Conservation (phyloP, 2,888 invertebrate genomes). For the Platypus cylindrus region DNA sequence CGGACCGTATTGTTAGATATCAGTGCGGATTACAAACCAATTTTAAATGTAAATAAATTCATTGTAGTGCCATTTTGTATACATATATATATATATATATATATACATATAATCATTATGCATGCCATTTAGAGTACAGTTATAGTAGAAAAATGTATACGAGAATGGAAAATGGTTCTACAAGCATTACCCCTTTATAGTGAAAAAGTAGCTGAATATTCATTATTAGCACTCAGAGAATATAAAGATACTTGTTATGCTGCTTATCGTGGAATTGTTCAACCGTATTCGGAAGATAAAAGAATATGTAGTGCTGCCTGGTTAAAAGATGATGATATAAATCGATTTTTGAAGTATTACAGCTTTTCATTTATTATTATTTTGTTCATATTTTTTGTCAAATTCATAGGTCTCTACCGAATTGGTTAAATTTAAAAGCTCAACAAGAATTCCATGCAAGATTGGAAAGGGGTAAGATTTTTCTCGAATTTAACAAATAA, state of each 20-base stretch:
- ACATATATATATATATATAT: too few species aligned
- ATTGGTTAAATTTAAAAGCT: constrained; percentile 57
- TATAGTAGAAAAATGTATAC: constrained; percentile 52
- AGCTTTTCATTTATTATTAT: background rate
- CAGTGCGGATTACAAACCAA: constrained; percentile 51
- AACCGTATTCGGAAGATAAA: constrained; percentile 64
- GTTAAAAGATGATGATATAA: constrained; percentile 92
- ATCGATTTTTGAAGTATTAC: constrained; percentile 70
- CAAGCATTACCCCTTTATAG: constrained; percentile 61
- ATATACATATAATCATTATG: too few species aligned
- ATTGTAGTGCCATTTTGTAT: too few species aligned
- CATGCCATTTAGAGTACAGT: constrained; percentile 59
- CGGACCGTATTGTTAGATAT: constrained; percentile 57
- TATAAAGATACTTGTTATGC: constrained; percentile 64
- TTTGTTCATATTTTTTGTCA: background rate
- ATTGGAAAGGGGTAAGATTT: constrained; percentile 28
- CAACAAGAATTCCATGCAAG: constrained; percentile 34
- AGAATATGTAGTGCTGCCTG: constrained; percentile 73
- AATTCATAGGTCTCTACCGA: constrained; percentile 55
- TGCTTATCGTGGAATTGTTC: constrained; percentile 63
- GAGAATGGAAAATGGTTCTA: constrained; percentile 55
- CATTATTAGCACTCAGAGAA: constrained; percentile 54
- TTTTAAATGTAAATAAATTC: constrained; percentile 52
- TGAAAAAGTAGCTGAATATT: constrained; percentile 60
- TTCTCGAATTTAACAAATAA: too few species aligned